Percentiles rank a stretch among this genome's conserved stretches.
Evolutionary conservation across 2,797 vertebrate species (phyloP).

Genomic region (Alcedo quadribrachys): DNA sequence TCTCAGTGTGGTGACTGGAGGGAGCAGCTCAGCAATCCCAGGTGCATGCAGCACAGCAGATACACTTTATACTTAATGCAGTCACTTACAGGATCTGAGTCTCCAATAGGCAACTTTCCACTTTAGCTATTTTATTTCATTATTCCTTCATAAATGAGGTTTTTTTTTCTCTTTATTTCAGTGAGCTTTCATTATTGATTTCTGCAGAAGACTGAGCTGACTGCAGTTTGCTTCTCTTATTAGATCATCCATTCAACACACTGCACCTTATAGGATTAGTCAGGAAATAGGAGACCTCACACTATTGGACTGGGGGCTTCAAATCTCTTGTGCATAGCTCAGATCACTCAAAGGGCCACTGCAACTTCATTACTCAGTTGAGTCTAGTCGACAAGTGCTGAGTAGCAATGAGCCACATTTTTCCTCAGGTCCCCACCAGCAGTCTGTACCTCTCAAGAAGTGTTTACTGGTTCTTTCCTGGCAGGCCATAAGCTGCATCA

Average conservation of each 20-base stretch:
- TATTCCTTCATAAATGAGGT: neutral
- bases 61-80: neutral
- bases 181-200: constrained; percentile 21
- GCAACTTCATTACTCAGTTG: constrained; percentile 22
- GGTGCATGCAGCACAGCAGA: neutral
- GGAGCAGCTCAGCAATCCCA: neutral
- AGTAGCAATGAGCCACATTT: neutral
- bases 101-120: neutral
- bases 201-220: constrained; percentile 12
- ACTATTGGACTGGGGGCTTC: neutral
- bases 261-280: neutral
- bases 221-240: constrained; percentile 18
- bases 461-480: constrained; percentile 9
- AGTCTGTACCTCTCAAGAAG: neutral
- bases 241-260: constrained; percentile 26
- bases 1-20: neutral
- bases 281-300: neutral
- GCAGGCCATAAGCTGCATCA: neutral
- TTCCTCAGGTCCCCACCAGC: constrained; percentile 2
- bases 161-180: constrained; percentile 32
- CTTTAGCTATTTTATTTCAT: neutral
- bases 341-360: neutral
- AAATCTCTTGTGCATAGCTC: neutral
- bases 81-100: neutral
- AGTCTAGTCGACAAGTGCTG: constrained; percentile 20